Evolutionary conservation across 2,113 vertebrate species (phyloP).

Genomic region (Myotis yumanensis): DNA sequence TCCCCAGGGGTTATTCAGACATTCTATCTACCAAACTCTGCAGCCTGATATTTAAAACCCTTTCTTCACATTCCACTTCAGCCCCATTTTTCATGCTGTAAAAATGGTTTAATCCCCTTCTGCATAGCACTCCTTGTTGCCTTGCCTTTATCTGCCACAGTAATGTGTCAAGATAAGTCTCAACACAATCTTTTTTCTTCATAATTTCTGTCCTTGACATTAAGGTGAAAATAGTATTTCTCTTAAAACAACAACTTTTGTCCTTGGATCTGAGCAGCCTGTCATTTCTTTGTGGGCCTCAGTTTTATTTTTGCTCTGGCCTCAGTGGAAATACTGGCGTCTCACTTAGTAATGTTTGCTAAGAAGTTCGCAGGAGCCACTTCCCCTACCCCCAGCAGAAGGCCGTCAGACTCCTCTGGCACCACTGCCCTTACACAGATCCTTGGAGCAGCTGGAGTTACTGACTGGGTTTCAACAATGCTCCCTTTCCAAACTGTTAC

Average conservation of each 20-base stretch:
- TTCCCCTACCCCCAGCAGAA: constrained; percentile 62
- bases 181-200: constrained; percentile 10
- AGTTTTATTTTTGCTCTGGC: constrained; percentile 69
- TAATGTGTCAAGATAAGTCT: constrained; percentile 25
- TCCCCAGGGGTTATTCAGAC: neutral
- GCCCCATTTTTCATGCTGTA: neutral
- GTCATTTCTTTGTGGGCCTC: neutral
- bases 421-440: neutral
- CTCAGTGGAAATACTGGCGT: constrained; percentile 26
- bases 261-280: constrained; percentile 59
- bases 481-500: constrained; percentile 23
- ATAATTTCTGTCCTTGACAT: constrained; percentile 65
- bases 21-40: neutral
- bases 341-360: constrained; percentile 65
- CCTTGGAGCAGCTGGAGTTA: neutral
- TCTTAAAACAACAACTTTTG: neutral
- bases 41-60: constrained; percentile 53
- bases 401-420: constrained; percentile 63
- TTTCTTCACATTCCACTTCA: constrained; percentile 11
- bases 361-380: constrained; percentile 48
- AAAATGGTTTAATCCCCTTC: neutral
- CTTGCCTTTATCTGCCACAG: constrained; percentile 56
- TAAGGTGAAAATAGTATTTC: constrained; percentile 41
- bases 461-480: neutral
- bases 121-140: neutral